These are phyloP conservation scores for Danionella dracula DNA, from an alignment of 2,797 vertebrate genomes.

Conservation along the genomic window DNA sequence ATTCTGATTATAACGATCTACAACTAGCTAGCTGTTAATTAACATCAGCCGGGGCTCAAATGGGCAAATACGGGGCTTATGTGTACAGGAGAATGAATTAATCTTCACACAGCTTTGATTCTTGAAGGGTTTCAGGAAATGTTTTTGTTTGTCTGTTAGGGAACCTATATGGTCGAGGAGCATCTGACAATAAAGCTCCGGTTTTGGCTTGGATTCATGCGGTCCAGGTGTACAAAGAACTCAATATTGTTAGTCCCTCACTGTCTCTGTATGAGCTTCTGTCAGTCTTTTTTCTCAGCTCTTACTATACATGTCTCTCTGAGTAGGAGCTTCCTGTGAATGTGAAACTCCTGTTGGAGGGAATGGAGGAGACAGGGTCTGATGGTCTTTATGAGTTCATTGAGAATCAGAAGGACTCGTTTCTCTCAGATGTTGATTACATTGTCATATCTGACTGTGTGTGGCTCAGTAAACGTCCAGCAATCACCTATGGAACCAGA, in stretches of 20 bases:
- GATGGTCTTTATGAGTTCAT: constrained; percentile 77
- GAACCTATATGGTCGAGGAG: constrained; percentile 84
- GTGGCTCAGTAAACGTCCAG: constrained; percentile 80
- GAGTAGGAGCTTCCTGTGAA: constrained; percentile 78
- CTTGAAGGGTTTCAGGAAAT: too few relatives aligned
- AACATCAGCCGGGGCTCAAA: too few relatives aligned
- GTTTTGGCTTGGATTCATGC: constrained; percentile 89
- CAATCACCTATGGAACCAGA: constrained; percentile 80
- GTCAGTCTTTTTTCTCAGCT: too few relatives aligned
- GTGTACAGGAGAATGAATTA: too few relatives aligned
- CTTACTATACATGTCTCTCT: constrained; percentile 9
- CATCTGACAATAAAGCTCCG: constrained; percentile 90
- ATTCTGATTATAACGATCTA: too few relatives aligned
- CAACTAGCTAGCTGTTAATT: too few relatives aligned
- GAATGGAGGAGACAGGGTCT: constrained; percentile 89
- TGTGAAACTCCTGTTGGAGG: constrained; percentile 86
- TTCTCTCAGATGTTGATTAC: constrained; percentile 82
- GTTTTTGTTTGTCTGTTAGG: constrained; percentile 57
- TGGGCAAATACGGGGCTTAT: too few relatives aligned
- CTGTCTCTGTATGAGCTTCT: too few relatives aligned
- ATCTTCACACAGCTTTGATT: too few relatives aligned
- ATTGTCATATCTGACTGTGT: constrained; percentile 85
- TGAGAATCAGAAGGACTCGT: constrained; percentile 66
- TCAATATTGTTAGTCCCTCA: constrained; percentile 67
- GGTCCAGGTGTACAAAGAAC: constrained; percentile 71